Base-by-base conservation (phyloP, 2,888 invertebrate genomes). In the Ichneumoninae sp. region DNA sequence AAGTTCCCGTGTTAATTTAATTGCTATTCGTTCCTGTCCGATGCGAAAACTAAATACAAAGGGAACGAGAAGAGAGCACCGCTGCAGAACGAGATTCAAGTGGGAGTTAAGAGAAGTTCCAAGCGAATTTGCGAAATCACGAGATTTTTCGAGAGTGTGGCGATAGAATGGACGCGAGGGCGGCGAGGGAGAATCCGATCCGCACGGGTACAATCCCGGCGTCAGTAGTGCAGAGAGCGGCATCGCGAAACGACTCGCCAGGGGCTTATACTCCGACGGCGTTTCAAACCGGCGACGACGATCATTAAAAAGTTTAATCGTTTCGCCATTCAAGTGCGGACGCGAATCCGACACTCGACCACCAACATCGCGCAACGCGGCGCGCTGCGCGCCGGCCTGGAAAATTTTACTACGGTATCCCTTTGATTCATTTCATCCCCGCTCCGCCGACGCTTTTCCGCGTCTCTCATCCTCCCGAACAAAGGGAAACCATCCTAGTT, bases 291-390 rank as follows among this genome's bases (percentile, higher is more conserved):
- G 88, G 87, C 90, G 91, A 90, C 90, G 90, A 90, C 89, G 90
- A 90, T 91, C 91, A 91, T 92, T 92, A 92, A 92, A 47, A 92
- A 92, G 90, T 92, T 92, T 92, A 92, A 92, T 91, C 90, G 91
- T 89, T 88, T 89, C 87, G 60, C 88, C 85, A 91, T 91, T 91
- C 88, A 91, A 90, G 91, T 88, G 88, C 75, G 75, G 80, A 66
- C 66, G 86, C 87, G 89, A 88, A 91, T 90, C 89, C 89, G 87
- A 89, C 88, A 88, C 89, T 88, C 90, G 87, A 86, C 88, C 54
- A 30, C 26, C 62, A 13, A 30, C 30, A 76, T 30, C 8, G 13
- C 30, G 33, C 62, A 44, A 78, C 60, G 78, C 40, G 30, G 50
- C 33, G 50, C 22, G 36, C 7, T 54, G n/a, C 68, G 36, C 26